Percentiles rank a stretch among this genome's conserved stretches.
Conservation (phyloP, 2,797 vertebrate species). For the Ceryle rudis region DNA sequence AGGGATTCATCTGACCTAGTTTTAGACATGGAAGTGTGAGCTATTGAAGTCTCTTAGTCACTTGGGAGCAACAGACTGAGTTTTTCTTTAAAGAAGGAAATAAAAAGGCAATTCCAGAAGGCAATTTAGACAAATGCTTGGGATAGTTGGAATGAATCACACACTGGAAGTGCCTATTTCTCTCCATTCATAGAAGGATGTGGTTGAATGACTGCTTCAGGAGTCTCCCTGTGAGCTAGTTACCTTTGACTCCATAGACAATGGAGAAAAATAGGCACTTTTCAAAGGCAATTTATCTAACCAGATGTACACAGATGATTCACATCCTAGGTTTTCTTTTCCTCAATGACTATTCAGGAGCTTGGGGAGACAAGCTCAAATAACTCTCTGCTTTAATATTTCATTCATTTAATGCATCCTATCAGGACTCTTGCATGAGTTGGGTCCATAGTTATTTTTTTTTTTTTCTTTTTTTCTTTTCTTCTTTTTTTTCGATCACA, state of each 20-base stretch:
- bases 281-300: background rate
- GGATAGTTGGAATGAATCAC: constrained; percentile 3
- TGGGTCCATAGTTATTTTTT: background rate
- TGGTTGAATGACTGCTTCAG: background rate
- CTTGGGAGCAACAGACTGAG: background rate
- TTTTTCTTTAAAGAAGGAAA: background rate
- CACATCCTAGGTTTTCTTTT: background rate
- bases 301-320: background rate
- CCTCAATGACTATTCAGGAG: background rate
- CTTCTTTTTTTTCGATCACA: background rate
- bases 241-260: background rate
- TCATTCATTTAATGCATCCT: background rate
- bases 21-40: background rate
- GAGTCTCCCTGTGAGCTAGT: background rate
- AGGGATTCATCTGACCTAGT: background rate
- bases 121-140: background rate
- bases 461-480: background rate
- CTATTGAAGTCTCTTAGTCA: background rate
- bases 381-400: background rate
- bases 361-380: background rate
- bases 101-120: constrained; percentile 3
- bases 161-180: background rate
- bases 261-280: background rate
- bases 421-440: background rate
- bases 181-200: background rate